Base-by-base conservation (phyloP, 1,140 invertebrate genomes). In the Anastrepha obliqua region DNA sequence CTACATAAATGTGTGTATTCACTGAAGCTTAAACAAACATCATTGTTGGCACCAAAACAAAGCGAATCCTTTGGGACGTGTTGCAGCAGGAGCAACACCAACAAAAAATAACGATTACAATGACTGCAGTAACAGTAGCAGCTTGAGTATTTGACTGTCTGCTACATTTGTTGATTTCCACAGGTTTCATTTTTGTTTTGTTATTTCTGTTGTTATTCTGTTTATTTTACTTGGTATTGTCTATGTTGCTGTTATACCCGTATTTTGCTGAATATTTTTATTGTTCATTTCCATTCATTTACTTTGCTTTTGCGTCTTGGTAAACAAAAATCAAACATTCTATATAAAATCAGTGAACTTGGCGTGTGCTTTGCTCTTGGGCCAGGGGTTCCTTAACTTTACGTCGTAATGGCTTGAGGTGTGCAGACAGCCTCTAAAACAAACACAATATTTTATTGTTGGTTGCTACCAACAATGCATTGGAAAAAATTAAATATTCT, bases 11-110 rank as follows among this genome's bases (percentile, higher is more conserved):
- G 55, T 29, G 29, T 29, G 29, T 47, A 81, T 55, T 81, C 74
- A 55, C 15, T 81, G 74, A 81, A 81, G 74, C 74, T 81, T 81
- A 81, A 55, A 20, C 74, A 81, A 81, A 81, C 74, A 81, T 81
- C 74, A 81, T 81, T 55, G 74, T 81, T 81, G 47, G 74, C 74
- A 81, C 44, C 74, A n/a, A 81, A 81, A 81, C 74, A 81, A 81
- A 81, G 74, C 74, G 74, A 81, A 81, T 81, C 74, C 74, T 81
- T 81, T 7, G 74, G 74, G 74, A 81, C 74, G 47, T 81, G 74
- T 81, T 81, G 74, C 74, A 81, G 67, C 67, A 74, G 42, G 29
- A 47, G 67, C 67, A 67, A 51, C 13, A 20, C 3, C 4, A 20
- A 9, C 70, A 78, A 81, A 55, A 81, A 51, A 55, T 55, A 55